These are phyloP conservation scores for Tadarida brasiliensis DNA, from an alignment of 2,797 vertebrate genomes.

Conservation along the genomic window DNA sequence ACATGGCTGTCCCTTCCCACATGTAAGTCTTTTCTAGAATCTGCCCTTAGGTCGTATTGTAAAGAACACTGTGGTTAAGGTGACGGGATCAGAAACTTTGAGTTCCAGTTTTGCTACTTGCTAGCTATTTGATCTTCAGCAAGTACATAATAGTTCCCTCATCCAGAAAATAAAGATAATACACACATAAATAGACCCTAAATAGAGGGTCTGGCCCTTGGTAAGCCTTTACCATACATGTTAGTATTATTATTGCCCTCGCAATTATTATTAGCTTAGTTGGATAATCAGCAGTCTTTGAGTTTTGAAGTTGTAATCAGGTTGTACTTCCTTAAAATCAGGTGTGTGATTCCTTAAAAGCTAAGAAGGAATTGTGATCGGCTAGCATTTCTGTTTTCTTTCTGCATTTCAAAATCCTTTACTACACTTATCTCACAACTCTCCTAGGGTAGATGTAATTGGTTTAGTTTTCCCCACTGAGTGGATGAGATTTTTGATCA, in stretches of 20 bases:
- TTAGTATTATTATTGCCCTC: not conserved
- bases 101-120: not conserved
- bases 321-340: constrained; percentile 11
- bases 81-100: not conserved
- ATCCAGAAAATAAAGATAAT: constrained; percentile 7
- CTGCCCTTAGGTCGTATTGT: not conserved
- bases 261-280: not conserved
- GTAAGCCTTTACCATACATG: not conserved
- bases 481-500: not conserved
- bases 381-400: not conserved
- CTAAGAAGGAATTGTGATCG: not conserved
- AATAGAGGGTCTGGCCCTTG: no score
- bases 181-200: not conserved
- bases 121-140: not conserved
- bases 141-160: not conserved
- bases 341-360: not conserved
- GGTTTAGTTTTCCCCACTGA: not conserved
- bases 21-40: not conserved
- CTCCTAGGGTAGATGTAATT: not conserved
- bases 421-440: not conserved
- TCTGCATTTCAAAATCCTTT: not conserved
- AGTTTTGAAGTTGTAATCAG: not conserved
- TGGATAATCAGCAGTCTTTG: not conserved
- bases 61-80: not conserved
- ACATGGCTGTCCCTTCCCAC: not conserved